Conservation (phyloP, 2,797 vertebrate species). For the Eulemur coronatus region DNA sequence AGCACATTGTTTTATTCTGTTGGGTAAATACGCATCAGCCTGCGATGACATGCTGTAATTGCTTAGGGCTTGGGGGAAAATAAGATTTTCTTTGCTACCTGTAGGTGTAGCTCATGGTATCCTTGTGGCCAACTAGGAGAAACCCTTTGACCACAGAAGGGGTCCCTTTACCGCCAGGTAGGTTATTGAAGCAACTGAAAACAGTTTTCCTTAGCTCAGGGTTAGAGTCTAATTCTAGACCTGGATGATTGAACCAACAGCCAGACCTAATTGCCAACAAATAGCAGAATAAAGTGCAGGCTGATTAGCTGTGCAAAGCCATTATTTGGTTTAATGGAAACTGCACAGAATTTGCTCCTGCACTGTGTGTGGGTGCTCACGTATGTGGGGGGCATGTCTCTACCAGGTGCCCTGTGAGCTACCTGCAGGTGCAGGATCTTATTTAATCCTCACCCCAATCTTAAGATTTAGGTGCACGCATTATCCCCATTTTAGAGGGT, state of each 20-base stretch:
- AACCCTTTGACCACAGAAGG: no score
- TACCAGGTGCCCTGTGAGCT: background rate
- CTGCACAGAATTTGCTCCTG: background rate
- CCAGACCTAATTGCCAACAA: background rate
- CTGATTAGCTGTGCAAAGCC: background rate
- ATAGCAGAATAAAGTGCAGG: background rate
- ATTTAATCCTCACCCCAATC: no score
- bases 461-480: fast-evolving
- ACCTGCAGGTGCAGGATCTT: background rate
- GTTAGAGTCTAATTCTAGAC: constrained; percentile 2
- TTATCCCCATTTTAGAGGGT: background rate
- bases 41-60: constrained; percentile 57
- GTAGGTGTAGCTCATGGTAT: background rate
- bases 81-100: constrained; percentile 40
- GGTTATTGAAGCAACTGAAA: background rate
- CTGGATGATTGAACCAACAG: background rate
- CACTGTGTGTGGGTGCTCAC: no score
- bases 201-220: background rate
- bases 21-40: constrained; percentile 78
- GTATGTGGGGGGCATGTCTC: fast-evolving
- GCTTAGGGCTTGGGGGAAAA: constrained; percentile 57
- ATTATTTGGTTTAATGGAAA: background rate
- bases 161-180: background rate
- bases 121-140: background rate
- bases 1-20: constrained; percentile 65